Conservation (phyloP, 35 echinoderm and acorn worm species). For the Chiridota heheva region DNA sequence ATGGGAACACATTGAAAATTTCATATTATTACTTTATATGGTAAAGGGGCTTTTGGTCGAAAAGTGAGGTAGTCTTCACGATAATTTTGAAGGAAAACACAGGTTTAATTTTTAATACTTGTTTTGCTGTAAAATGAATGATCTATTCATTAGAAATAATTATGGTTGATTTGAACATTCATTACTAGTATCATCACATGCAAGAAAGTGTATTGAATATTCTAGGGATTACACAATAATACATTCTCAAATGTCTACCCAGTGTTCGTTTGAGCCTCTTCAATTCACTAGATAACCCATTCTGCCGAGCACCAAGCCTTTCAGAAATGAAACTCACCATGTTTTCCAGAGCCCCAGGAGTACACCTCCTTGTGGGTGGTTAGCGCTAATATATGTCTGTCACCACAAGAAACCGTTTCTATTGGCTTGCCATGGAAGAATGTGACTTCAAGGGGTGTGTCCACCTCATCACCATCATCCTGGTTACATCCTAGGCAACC, state of each 20-base stretch:
- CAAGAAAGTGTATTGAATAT: no score
- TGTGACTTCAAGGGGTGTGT: slow-evolving; percentile 60
- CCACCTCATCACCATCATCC: slow-evolving; percentile 78
- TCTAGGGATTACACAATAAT: no score
- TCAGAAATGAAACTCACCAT: slow-evolving; percentile 56
- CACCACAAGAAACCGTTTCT: slow-evolving; percentile 80
- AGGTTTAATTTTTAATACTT: no score
- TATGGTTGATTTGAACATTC: no score
- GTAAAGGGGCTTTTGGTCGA: no score
- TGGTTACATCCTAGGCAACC: slow-evolving; percentile 78
- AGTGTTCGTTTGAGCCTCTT: neutral
- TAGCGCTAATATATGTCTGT: slow-evolving; percentile 82
- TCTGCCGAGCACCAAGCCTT: neutral
- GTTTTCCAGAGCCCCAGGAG: slow-evolving; percentile 95
- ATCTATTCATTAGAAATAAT: no score
- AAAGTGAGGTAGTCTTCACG: no score
- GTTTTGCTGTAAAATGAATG: no score
- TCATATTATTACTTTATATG: no score
- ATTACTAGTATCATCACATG: no score
- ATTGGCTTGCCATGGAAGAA: slow-evolving; percentile 82
- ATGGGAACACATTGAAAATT: no score
- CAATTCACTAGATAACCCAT: neutral
- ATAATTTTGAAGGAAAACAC: no score
- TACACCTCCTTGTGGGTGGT: slow-evolving; percentile 81
- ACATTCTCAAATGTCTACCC: neutral